Base-by-base conservation (phyloP, 2,888 invertebrate genomes). In the Himalopsyche japonica region DNA sequence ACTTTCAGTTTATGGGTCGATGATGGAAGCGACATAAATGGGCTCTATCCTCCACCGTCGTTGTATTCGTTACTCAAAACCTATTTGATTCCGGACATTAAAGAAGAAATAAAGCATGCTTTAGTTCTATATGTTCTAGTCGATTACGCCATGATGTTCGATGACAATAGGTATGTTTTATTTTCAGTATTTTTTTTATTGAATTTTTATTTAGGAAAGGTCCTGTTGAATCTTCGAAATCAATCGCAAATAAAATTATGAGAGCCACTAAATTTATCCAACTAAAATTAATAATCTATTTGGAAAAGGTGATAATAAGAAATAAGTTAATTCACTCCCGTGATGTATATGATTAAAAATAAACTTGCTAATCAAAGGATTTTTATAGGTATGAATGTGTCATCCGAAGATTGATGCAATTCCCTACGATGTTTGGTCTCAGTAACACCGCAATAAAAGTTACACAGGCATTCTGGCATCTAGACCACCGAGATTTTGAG, bases 391-490 rank as follows among this genome's bases (percentile, higher is more conserved):
- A 94, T 86, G 93, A 93, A 88, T 92, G 94, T 8, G 93, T 95
- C 24, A 94, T 95, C 0, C 94, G 95, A 76, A 93, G 96, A 86
- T 90, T 97, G 79, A 94, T 96, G 88, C 96, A 95, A 89, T 97
- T 97, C 90, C 96, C 97, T 0, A 94, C 95, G 0, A 95, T 96
- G 87, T 97, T 97, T 88, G 94, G 95, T 81, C 90, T 97, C 5
- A 95, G 95, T 82, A 94, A 95, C 24, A 94, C 96, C 0, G 90
- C 95, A 0, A 95, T 95, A 34, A 96, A 97, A 89, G 93, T 96
- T 0, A 95, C 96, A 0, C 96, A 97, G 88, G 97, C 96, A 0
- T 96, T 97, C 89, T 98, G 98, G 98, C 94, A 96, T 87, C 91
- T 98, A 18, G 98, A 98, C 90, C 97, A 97, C 88, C 95, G 95